phyloP scores from a whole-genome alignment of 2,888 invertebrate species.

The Aphidoletes aphidimyza region DNA sequence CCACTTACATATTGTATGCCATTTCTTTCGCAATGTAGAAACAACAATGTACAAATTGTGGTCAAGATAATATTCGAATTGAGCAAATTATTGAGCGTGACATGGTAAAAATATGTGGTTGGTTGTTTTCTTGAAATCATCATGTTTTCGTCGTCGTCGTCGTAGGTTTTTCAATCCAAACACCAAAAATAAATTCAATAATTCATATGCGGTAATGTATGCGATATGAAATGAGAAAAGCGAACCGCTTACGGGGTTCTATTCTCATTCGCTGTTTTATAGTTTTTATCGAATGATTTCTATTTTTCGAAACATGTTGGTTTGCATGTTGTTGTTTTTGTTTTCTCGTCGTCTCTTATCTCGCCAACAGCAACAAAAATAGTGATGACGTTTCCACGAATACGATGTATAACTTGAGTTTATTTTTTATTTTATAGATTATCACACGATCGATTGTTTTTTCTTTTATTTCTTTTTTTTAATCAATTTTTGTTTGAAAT shows the following conservation, averaged over 20 bases:
- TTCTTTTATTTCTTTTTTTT: not conserved
- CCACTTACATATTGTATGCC: not conserved
- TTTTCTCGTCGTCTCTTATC: not conserved
- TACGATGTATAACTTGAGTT: not conserved
- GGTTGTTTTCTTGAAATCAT: not conserved
- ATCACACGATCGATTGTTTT: not conserved
- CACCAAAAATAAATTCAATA: too few relatives aligned
- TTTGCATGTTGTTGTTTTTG: not conserved
- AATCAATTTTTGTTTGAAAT: not conserved
- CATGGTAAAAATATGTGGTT: not conserved
- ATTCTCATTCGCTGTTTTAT: not conserved
- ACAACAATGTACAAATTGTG: not conserved
- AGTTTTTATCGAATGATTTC: not conserved
- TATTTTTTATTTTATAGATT: too few relatives aligned
- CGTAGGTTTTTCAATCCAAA: not conserved
- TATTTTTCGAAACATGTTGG: not conserved
- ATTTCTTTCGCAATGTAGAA: not conserved
- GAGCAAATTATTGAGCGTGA: not conserved
- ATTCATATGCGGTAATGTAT: not conserved
- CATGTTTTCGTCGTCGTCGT: not conserved
- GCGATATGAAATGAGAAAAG: constrained; percentile 4
- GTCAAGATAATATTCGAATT: not conserved
- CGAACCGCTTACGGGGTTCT: too few relatives aligned
- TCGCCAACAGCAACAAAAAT: too few relatives aligned
- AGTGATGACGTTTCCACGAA: not conserved